Base-by-base conservation (phyloP, 2,113 vertebrate species). In the Panthera leo region DNA sequence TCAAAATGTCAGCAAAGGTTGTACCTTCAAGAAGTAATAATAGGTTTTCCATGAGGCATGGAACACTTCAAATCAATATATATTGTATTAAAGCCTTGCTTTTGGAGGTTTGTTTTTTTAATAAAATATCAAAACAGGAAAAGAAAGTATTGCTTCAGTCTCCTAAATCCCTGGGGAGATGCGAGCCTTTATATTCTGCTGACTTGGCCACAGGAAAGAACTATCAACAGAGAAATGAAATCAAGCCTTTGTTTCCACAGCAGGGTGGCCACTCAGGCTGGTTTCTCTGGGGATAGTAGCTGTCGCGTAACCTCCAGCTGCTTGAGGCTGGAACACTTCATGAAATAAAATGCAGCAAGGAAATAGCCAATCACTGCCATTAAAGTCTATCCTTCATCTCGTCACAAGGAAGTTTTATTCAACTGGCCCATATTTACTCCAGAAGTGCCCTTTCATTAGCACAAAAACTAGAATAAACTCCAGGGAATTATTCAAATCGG, bases 11-110 rank as follows among this genome's bases (percentile, higher is more conserved):
- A 97, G 12, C 14, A 19, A 86, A 89, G 2, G 15, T 31, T 95
- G 48, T 78, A 45, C n/a, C 71, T 96, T 93, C 83, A 91, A 96
- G 96, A 85, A 19, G 27, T 65, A 84, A 73, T 58, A 94, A 82
- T 80, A 70, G 45, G n/a, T 97, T 97, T 95, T 97, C 78, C 58
- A 27, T 91, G 63, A 94, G 61, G 91, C 58, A 48, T 13, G 2
- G 48, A 70, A 83, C 10, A 25, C 34, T 96, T 67, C 80, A 93
- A 55, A 97, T 97, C 76, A n/a, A 95, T 93, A 91, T 39, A 94
- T 87, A 84, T 92, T 92, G 51, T 87, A 97, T 96, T 92, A 96
- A 97, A 96, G 29, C 14, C 29, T 92, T 82, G 25, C 5, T 89
- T 95, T 95, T 58, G 3, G 12, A 71, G 16, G 3, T 11, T 65